Percentiles rank a stretch among this genome's conserved stretches.
These are phyloP conservation scores for Oxygymnocypris stewartii DNA, from an alignment of 2,113 vertebrate species.

Conservation along the genomic window DNA sequence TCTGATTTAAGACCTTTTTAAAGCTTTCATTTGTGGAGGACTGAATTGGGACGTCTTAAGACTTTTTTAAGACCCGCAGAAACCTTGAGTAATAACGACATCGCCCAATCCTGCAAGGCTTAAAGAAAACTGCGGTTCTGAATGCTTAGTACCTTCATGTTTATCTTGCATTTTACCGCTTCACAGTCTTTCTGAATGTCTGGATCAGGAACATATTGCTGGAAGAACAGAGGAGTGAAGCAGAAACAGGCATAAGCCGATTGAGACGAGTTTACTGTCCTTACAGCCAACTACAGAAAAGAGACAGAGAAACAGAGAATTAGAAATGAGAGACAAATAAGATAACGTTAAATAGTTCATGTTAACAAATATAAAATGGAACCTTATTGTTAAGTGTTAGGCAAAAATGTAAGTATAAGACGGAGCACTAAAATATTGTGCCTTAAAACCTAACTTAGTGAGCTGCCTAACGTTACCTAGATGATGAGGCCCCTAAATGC, in stretches of 20 bases:
- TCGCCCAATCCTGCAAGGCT: not conserved
- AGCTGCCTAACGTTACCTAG: too few species aligned
- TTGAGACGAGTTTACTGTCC: conserved; percentile 84
- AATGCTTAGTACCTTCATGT: conserved; percentile 89
- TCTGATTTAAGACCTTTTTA: too few species aligned
- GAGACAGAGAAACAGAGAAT: conserved; percentile 12
- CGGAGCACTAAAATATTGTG: not conserved
- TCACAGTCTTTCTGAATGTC: conserved; percentile 52
- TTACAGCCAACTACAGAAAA: conserved; percentile 81
- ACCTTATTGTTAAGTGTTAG: not conserved
- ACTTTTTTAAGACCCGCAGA: too few species aligned
- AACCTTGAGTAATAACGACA: too few species aligned
- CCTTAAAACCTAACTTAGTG: too few species aligned
- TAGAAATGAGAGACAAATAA: conserved; percentile 9
- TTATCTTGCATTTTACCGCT: conserved; percentile 79
- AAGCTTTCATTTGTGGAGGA: too few species aligned
- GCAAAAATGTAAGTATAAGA: too few species aligned
- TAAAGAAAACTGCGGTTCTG: too few species aligned
- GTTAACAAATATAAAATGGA: not conserved
- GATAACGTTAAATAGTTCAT: not conserved
- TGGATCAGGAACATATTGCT: conserved; percentile 76
- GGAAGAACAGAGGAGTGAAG: conserved; percentile 89
- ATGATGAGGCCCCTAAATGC: too few species aligned
- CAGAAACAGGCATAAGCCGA: conserved; percentile 87
- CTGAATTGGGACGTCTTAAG: too few species aligned